These are phyloP conservation scores for Meliscaeva auricollis DNA, from an alignment of 2,888 invertebrate species.

Conservation along the genomic window DNA sequence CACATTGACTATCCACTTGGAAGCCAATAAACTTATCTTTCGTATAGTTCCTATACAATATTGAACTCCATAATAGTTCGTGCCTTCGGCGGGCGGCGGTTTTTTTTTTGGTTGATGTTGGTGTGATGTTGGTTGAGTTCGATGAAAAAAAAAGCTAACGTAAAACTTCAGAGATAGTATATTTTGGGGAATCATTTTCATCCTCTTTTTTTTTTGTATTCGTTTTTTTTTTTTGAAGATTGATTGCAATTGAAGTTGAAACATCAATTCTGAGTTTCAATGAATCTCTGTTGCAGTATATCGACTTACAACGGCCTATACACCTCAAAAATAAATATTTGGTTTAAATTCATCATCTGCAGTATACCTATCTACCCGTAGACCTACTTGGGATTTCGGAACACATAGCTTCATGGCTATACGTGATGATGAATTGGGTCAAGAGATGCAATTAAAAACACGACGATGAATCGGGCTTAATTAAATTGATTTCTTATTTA, in stretches of 20 bases:
- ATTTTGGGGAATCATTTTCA: neutral
- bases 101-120: neutral
- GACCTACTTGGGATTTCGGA: neutral
- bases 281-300: slow-evolving; percentile 5
- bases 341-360: slow-evolving; percentile 50
- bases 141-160: slow-evolving; percentile 30
- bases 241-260: slow-evolving; percentile 62
- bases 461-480: slow-evolving; percentile 65
- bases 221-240: neutral
- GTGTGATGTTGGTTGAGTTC: slow-evolving; percentile 17
- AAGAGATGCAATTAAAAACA: slow-evolving; percentile 63
- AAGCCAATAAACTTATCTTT: slow-evolving; percentile 70
- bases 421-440: slow-evolving; percentile 66
- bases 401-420: neutral
- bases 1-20: slow-evolving; percentile 67
- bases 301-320: neutral
- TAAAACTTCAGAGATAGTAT: slow-evolving; percentile 38
- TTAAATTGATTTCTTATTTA: slow-evolving; percentile 72
- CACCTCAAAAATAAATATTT: neutral
- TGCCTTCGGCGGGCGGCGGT: slow-evolving; percentile 1
- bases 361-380: neutral
- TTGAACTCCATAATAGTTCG: slow-evolving; percentile 38
- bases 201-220: neutral
- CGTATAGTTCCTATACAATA: slow-evolving; percentile 44
- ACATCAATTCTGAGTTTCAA: slow-evolving; percentile 64